phyloP scores from a whole-genome alignment of 2,113 vertebrate genomes.

The Dasyprocta punctata region DNA sequence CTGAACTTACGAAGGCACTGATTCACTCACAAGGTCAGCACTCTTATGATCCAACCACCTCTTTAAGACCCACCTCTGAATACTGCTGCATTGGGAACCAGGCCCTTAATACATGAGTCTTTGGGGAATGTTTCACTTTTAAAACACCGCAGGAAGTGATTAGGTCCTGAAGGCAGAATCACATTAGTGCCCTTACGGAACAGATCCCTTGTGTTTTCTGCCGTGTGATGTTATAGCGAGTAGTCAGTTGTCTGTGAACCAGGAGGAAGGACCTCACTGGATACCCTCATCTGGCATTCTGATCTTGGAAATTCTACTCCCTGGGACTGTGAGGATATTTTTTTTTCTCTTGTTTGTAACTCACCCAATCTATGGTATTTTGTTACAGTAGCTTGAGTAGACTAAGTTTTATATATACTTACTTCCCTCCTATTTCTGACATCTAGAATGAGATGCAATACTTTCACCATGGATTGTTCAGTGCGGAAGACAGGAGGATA shows the following conservation, averaged over 20 bases:
- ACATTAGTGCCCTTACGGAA: neutral
- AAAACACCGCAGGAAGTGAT: neutral
- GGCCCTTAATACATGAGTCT: neutral
- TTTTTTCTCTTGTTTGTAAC: neutral
- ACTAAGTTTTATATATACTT: neutral
- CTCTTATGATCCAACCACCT: neutral
- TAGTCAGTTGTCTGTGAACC: neutral
- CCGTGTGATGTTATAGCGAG: neutral
- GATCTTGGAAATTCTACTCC: neutral
- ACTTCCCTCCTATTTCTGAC: neutral
- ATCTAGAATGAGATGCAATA: neutral
- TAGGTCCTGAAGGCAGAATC: neutral
- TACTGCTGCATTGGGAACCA: neutral
- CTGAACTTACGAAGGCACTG: neutral
- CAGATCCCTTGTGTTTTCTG: neutral
- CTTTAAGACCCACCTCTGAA: neutral
- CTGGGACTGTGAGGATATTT: neutral
- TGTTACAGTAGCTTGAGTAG: neutral
- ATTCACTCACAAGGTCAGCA: neutral
- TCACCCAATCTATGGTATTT: neutral
- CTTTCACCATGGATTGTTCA: neutral
- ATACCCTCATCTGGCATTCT: neutral
- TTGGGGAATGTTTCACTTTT: neutral
- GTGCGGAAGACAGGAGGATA: neutral
- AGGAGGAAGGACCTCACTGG: neutral